Conservation (phyloP, 2,113 vertebrate species). For the Porphyrio hochstetteri region DNA sequence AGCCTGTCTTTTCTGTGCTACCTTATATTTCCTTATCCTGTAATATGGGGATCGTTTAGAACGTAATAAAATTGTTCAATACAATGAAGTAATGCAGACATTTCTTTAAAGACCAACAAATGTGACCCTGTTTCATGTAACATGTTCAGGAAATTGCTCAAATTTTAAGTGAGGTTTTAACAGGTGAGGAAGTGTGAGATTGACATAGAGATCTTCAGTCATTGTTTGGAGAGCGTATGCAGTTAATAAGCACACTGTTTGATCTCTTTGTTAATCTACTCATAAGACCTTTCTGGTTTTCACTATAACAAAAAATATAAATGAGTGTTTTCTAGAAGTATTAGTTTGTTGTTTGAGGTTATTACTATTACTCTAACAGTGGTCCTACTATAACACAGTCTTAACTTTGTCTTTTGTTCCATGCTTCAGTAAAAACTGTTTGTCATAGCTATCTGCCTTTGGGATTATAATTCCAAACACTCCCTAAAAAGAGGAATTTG, state of each 20-base stretch:
- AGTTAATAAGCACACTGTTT: not conserved
- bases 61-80: not conserved
- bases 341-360: not conserved
- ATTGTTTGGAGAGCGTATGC: not conserved
- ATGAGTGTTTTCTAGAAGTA: not conserved
- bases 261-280: not conserved
- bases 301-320: not conserved
- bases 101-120: not conserved
- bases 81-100: not conserved
- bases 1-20: not conserved
- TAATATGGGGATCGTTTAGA: not conserved
- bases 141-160: not conserved
- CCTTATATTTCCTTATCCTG: not conserved
- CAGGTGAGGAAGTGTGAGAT: not conserved
- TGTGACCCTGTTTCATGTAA: not conserved
- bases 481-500: not conserved
- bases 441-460: not conserved
- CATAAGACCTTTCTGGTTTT: not conserved
- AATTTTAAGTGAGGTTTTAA: not conserved
- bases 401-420: not conserved
- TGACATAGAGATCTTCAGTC: not conserved
- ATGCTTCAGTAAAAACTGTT: not conserved
- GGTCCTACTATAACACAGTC: not conserved
- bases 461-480: not conserved
- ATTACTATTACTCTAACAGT: not conserved